A percentile compares a stretch with the other conserved stretches of the same genome.
Evolutionary conservation across 2,888 invertebrate genomes (phyloP).

Genomic region (Cheilosia grossa): DNA sequence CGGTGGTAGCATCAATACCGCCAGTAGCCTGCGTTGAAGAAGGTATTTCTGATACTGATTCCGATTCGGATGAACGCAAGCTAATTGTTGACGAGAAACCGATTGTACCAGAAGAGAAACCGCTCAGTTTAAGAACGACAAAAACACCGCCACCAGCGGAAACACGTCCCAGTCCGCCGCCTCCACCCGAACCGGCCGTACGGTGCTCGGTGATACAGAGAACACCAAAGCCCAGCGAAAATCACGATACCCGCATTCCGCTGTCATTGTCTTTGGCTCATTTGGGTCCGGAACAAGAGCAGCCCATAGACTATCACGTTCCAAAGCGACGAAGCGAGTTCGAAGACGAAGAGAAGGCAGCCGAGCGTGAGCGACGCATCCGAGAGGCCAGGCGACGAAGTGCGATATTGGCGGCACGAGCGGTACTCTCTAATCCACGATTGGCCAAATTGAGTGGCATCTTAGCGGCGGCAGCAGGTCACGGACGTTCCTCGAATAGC

Average conservation of each 20-base stretch:
- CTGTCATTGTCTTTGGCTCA: constrained; percentile 83
- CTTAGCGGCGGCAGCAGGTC: constrained; percentile 90
- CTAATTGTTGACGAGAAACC: constrained; percentile 87
- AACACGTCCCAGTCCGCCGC: constrained; percentile 85
- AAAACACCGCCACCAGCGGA: constrained; percentile 84
- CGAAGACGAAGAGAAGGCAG: constrained; percentile 80
- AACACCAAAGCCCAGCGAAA: constrained; percentile 85
- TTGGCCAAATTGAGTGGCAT: constrained; percentile 86
- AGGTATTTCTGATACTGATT: constrained; percentile 78
- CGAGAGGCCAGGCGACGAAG: constrained; percentile 88
- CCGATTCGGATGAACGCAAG: constrained; percentile 85
- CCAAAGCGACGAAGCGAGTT: constrained; percentile 88
- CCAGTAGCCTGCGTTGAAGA: constrained; percentile 58
- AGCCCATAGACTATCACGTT: constrained; percentile 94
- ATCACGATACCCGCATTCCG: constrained; percentile 84
- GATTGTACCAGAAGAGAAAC: constrained; percentile 86
- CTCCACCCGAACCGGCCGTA: constrained; percentile 87
- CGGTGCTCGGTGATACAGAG: constrained; percentile 93
- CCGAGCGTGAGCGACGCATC: constrained; percentile 86
- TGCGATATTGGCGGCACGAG: constrained; percentile 85
- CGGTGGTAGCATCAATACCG: constrained; percentile 73
- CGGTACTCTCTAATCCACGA: constrained; percentile 79
- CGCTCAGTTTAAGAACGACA: constrained; percentile 85
- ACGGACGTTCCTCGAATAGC: constrained; percentile 88
- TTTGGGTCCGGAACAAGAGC: constrained; percentile 90